These are phyloP conservation scores for Ornithoptera alexandrae DNA, from an alignment of 2,888 invertebrate genomes.

Conservation along the genomic window DNA sequence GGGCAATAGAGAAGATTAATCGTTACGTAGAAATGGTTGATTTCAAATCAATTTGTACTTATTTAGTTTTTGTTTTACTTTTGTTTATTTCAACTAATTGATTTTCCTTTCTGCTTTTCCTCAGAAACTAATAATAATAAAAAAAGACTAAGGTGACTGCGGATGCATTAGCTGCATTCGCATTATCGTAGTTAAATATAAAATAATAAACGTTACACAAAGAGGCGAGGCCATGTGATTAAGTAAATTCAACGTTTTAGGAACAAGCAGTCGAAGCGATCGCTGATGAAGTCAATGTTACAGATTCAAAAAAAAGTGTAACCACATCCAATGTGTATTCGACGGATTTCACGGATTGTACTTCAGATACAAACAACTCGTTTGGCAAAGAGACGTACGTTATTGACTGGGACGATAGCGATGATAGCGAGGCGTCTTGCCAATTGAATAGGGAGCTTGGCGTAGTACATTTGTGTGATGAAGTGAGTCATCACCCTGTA, in stretches of 20 bases:
- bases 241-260: slow-evolving; percentile 40
- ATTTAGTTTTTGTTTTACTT: not conserved
- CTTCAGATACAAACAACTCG: slow-evolving; percentile 64
- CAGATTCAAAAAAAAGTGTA: slow-evolving; percentile 71
- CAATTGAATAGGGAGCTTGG: slow-evolving; percentile 42
- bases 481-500: slow-evolving; percentile 26
- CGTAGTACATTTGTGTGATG: slow-evolving; percentile 41
- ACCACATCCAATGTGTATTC: slow-evolving; percentile 63
- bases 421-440: slow-evolving; percentile 54
- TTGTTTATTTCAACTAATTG: not conserved
- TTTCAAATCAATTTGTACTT: not conserved
- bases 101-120: not conserved
- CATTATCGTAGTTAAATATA: not conserved
- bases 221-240: not conserved
- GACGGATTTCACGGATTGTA: slow-evolving; percentile 63
- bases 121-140: not conserved
- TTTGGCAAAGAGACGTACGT: slow-evolving; percentile 69
- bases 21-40: not conserved
- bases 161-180: not conserved
- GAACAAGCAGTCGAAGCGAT: slow-evolving; percentile 67
- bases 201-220: not conserved
- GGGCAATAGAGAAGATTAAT: not conserved
- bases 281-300: slow-evolving; percentile 57
- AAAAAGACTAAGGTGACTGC: not conserved
- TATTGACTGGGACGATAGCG: slow-evolving; percentile 59